Conservation (phyloP, 2,797 vertebrate genomes). For the Coendou prehensilis region DNA sequence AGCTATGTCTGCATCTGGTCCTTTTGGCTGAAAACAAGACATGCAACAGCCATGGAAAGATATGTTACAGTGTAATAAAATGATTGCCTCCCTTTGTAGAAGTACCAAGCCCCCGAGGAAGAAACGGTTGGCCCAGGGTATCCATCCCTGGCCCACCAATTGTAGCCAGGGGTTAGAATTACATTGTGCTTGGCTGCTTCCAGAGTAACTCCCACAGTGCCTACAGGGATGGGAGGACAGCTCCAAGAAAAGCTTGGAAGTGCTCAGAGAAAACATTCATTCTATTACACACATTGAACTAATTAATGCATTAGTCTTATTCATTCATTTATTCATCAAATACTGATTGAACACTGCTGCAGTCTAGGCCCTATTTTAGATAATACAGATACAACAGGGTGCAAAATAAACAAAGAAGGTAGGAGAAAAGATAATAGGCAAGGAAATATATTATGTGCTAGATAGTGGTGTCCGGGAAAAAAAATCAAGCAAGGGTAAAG, state of each 20-base stretch:
- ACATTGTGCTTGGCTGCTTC: background rate
- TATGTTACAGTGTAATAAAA: background rate
- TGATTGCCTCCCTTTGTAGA: background rate
- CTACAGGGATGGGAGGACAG: background rate
- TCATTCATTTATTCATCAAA: conserved; percentile 52
- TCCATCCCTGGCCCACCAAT: background rate
- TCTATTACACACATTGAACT: background rate
- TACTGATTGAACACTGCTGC: background rate
- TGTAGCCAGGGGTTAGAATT: background rate
- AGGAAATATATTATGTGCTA: background rate
- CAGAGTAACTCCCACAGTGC: background rate
- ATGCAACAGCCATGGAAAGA: conserved; percentile 55
- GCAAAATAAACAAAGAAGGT: background rate
- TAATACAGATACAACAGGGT: background rate
- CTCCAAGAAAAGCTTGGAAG: background rate
- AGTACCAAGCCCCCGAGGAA: conserved; percentile 10
- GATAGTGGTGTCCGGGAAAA: background rate
- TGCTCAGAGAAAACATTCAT: conserved; percentile 5
- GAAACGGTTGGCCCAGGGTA: background rate
- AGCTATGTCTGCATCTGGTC: conserved; percentile 59
- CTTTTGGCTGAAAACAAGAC: conserved; percentile 52
- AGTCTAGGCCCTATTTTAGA: background rate
- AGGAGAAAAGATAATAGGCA: background rate
- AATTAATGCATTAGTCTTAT: background rate
- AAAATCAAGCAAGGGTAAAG: background rate